Evolutionary conservation across 2,888 invertebrate species (phyloP).

Genomic region (Nymphalis polychloros): DNA sequence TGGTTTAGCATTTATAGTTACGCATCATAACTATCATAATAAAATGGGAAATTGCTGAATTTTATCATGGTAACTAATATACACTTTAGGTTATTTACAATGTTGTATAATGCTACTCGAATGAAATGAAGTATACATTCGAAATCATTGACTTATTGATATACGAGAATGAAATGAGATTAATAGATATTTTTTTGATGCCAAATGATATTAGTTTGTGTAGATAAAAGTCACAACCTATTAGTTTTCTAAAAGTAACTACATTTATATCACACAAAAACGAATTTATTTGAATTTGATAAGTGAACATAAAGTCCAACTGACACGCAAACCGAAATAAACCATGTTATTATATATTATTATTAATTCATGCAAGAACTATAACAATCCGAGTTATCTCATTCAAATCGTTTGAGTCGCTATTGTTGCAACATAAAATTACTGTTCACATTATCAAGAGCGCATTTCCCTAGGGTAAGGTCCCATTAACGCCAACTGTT

Average conservation of each 20-base stretch:
- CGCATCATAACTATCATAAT: neutral
- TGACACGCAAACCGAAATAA: neutral
- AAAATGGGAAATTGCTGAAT: constrained; percentile 7
- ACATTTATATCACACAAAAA: too few species aligned
- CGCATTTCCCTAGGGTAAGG: constrained; percentile 73
- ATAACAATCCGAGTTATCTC: constrained; percentile 39
- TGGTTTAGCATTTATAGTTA: constrained; percentile 9
- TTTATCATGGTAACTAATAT: neutral
- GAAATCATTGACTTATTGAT: too few species aligned
- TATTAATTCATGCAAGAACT: constrained; percentile 34
- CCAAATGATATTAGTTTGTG: too few species aligned
- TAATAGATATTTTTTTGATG: too few species aligned
- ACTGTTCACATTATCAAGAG: constrained; percentile 73
- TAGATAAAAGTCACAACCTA: too few species aligned
- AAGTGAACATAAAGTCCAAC: neutral
- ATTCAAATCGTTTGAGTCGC: constrained; percentile 44
- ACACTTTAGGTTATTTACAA: neutral
- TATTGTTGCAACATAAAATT: constrained; percentile 74
- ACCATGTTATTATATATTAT: constrained; percentile 12
- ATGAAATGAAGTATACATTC: too few species aligned
- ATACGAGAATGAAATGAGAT: too few species aligned
- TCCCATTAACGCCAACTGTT: constrained; percentile 80
- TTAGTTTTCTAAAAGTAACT: too few species aligned
- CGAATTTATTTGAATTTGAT: too few species aligned
- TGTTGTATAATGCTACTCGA: too few species aligned